Percentiles rank a stretch among this genome's conserved stretches.
These are phyloP conservation scores for Druceiella hillmani DNA, from an alignment of 2,888 invertebrate genomes.

Conservation along the genomic window DNA sequence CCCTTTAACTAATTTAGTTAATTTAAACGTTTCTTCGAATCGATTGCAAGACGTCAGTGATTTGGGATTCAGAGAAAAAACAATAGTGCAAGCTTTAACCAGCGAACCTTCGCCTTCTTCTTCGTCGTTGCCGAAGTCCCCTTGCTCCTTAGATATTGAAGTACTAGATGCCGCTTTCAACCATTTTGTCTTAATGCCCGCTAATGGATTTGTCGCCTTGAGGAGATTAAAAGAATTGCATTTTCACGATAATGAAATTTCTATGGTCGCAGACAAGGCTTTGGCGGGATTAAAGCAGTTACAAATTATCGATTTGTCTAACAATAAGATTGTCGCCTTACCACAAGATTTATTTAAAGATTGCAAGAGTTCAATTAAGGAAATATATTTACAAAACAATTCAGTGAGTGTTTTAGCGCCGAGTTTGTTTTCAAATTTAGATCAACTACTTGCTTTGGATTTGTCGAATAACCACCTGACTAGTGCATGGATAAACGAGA, in stretches of 20 bases:
- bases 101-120: slow-evolving; percentile 48
- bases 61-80: slow-evolving; percentile 75
- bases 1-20: slow-evolving; percentile 70
- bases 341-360: slow-evolving; percentile 83
- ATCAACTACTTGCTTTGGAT: slow-evolving; percentile 75
- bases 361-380: slow-evolving; percentile 72
- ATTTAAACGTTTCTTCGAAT: slow-evolving; percentile 82
- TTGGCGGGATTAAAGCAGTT: slow-evolving; percentile 75
- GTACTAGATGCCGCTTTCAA: slow-evolving; percentile 79
- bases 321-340: slow-evolving; percentile 84
- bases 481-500: slow-evolving; percentile 79
- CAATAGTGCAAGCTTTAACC: slow-evolving; percentile 58
- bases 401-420: slow-evolving; percentile 82
- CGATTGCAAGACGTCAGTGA: slow-evolving; percentile 83
- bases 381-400: slow-evolving; percentile 88
- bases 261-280: slow-evolving; percentile 81
- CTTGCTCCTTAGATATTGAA: slow-evolving; percentile 77
- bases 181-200: slow-evolving; percentile 77
- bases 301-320: slow-evolving; percentile 81
- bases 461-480: slow-evolving; percentile 82
- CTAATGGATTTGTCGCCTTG: slow-evolving; percentile 75
- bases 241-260: slow-evolving; percentile 84
- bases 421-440: slow-evolving; percentile 78
- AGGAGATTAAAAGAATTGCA: slow-evolving; percentile 74
- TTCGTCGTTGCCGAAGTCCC: slow-evolving; percentile 40